Conservation (phyloP, 2,113 vertebrate genomes). For the Mionectes macconnelli region DNA sequence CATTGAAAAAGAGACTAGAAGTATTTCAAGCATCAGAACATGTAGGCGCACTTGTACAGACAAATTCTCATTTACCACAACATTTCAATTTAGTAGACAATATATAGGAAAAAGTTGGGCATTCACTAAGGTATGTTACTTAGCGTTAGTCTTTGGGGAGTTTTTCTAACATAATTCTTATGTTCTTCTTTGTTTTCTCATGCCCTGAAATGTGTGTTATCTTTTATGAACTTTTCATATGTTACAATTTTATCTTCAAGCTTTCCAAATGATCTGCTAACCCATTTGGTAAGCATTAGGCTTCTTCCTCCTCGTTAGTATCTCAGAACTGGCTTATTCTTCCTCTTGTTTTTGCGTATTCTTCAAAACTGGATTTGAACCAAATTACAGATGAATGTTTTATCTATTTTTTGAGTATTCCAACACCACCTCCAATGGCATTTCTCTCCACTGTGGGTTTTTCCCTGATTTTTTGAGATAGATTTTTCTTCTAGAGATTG, state of each 20-base stretch:
- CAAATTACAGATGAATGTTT: not conserved
- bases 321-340: not conserved
- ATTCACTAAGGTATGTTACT: not conserved
- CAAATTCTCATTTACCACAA: not conserved
- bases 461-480: not conserved
- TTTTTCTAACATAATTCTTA: not conserved
- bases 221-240: not conserved
- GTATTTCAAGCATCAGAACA: not conserved
- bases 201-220: not conserved
- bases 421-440: not conserved
- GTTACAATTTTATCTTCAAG: not conserved
- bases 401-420: not conserved
- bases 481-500: not conserved
- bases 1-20: not conserved
- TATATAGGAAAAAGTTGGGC: not conserved
- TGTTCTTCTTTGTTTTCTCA: not conserved
- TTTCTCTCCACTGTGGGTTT: not conserved
- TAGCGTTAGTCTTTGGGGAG: not conserved
- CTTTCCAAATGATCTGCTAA: not conserved
- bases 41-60: not conserved
- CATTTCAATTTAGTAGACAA: not conserved
- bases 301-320: not conserved
- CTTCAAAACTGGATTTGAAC: not conserved
- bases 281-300: not conserved
- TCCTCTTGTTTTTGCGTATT: not conserved